phyloP scores from a whole-genome alignment of 37 sponge, comb jelly and placozoan genomes.

The Cliona cf. orientalis region DNA sequence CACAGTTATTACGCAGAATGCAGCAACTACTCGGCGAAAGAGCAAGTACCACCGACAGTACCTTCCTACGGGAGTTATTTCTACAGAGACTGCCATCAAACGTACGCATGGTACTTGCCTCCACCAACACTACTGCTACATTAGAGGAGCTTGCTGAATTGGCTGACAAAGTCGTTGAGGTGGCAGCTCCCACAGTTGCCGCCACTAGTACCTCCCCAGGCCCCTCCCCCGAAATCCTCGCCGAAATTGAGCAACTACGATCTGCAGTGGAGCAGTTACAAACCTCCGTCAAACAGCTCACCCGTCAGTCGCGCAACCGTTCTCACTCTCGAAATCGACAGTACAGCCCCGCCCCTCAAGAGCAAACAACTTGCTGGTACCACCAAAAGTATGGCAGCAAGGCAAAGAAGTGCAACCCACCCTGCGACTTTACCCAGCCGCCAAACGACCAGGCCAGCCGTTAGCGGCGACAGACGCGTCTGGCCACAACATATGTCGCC shows the following conservation, averaged over 20 bases:
- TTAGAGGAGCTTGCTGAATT: slow-evolving; percentile 51
- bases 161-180: slow-evolving; percentile 66
- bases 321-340: not conserved
- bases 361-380: slow-evolving; percentile 13
- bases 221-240: no score
- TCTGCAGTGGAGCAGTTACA: not conserved
- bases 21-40: slow-evolving; percentile 64
- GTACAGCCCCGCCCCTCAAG: not conserved
- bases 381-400: not conserved
- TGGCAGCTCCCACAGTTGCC: slow-evolving; percentile 38
- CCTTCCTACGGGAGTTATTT: slow-evolving; percentile 56
- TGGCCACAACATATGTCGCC: slow-evolving; percentile 62
- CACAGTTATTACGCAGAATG: slow-evolving; percentile 63
- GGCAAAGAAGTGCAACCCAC: not conserved
- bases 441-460: slow-evolving; percentile 53
- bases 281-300: not conserved
- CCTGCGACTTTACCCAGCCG: not conserved
- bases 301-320: not conserved
- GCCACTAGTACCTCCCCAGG: slow-evolving; percentile 7
- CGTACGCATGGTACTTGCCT: slow-evolving; percentile 71
- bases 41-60: not conserved
- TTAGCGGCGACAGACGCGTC: slow-evolving; percentile 50
- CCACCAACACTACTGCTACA: slow-evolving; percentile 12
- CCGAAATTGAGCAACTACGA: no score
- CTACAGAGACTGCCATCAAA: slow-evolving; percentile 68